Base-by-base conservation (phyloP, 1,140 invertebrate genomes). In the Lucilia sericata region DNA sequence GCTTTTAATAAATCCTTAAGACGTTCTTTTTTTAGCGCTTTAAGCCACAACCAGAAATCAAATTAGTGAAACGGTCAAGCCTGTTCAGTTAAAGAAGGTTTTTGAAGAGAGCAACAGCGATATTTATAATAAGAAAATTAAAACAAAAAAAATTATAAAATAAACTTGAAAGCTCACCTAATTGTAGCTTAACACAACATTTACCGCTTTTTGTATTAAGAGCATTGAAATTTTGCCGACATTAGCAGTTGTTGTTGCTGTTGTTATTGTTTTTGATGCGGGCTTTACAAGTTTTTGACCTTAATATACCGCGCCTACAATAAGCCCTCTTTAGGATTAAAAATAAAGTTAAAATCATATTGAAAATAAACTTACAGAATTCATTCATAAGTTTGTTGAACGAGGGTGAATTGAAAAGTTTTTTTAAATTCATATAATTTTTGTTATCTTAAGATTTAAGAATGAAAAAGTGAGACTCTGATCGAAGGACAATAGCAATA, bases 151-250 rank as follows among this genome's bases (percentile, higher is more conserved):
- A 49, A 2, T 17, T 2, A 55, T 2, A 55, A 55, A 55, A 21
- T 10, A 80, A 80, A 80, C 19, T 80, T 80, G 76, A 80, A 51
- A 49, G 42, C 76, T 80, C 76, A 80, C 42, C 76, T 80, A 80
- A 80, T 80, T 80, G 76, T 80, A 10, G 7, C 76, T 80, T 80
- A 80, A 80, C 76, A 80, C 76, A 80, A 80, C 76, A 80, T 80
- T 80, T 80, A 80, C 76, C 76, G 76, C 76, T 80, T 80, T 80
- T 47, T 75, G 76, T 25, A 21, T 80, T 80, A 80, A 80, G 42
- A 14, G 42, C 76, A 21, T 80, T 80, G 76, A 80, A 17, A 80
- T 80, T 76, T 25, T 80, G 76, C 76, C 76, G 76, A 49, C 76
- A 5, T 49, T 25, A n/a, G 55, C 14, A 14, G 14, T 60, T 60